phyloP scores from a whole-genome alignment of 1,140 invertebrate species.

The Dendroctonus valens region DNA sequence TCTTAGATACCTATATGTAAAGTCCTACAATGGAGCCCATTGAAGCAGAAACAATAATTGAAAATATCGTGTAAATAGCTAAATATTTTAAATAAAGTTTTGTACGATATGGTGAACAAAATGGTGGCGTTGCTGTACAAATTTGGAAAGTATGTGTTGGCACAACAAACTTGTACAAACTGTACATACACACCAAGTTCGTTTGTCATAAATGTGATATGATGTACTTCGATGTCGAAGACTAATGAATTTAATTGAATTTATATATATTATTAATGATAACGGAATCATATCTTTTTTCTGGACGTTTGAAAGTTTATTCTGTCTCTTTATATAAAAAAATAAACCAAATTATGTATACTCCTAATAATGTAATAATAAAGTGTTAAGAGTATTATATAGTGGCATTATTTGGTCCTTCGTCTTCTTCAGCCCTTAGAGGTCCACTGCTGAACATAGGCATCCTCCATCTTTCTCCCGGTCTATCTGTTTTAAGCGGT shows the following conservation, averaged over 20 bases:
- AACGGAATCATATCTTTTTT: constrained; percentile 24
- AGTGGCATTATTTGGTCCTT: background rate
- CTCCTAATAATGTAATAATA: constrained; percentile 23
- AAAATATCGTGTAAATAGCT: no score
- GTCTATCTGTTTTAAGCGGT: no score
- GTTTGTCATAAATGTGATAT: constrained; percentile 24
- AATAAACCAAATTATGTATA: constrained; percentile 30
- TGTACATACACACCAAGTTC: constrained; percentile 19
- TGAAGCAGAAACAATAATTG: no score
- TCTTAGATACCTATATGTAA: no score
- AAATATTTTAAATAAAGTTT: no score
- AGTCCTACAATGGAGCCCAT: no score
- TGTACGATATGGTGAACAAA: no score
- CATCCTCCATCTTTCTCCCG: no score
- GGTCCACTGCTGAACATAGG: no score
- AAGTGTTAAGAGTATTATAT: constrained; percentile 18
- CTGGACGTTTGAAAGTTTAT: constrained; percentile 23
- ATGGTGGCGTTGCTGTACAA: background rate
- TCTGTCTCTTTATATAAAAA: constrained; percentile 22
- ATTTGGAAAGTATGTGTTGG: constrained; percentile 1
- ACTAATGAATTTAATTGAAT: constrained; percentile 29
- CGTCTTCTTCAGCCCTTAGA: no score
- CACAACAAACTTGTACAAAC: constrained; percentile 16
- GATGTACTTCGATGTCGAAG: constrained; percentile 30
- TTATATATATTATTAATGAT: constrained; percentile 13